Conservation (phyloP, 2,888 invertebrate species). For the Cephus rjabovi region DNA sequence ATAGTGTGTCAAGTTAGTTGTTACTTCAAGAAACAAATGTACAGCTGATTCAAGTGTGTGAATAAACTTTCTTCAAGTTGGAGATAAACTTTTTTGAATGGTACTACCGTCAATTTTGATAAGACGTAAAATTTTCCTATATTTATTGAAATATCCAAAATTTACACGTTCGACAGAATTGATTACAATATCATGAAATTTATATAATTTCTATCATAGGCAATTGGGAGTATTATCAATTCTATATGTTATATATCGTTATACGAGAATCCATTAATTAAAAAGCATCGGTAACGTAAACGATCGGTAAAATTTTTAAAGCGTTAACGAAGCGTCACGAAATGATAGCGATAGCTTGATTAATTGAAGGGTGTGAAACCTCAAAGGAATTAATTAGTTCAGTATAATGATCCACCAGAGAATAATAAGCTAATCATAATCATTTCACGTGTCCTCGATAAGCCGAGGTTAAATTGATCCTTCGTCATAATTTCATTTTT, state of each 20-base stretch:
- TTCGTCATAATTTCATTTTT: neutral
- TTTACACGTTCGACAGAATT: too few relatives aligned
- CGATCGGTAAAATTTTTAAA: neutral
- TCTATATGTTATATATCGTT: neutral
- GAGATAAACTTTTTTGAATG: too few relatives aligned
- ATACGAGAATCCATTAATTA: neutral
- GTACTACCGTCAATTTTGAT: too few relatives aligned
- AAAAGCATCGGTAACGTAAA: neutral
- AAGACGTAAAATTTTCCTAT: too few relatives aligned
- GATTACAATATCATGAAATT: too few relatives aligned
- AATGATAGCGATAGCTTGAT: neutral
- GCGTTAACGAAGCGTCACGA: neutral
- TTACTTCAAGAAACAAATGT: neutral
- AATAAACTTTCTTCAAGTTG: too few relatives aligned
- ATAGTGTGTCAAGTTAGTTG: neutral
- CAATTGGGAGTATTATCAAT: too few relatives aligned
- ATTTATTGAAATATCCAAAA: too few relatives aligned
- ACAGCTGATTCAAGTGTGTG: neutral
- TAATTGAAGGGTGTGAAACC: neutral
- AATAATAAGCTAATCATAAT: neutral
- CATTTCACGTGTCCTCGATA: neutral
- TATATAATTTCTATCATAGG: too few relatives aligned
- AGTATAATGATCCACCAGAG: neutral
- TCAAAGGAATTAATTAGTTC: neutral
- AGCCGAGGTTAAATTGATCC: neutral